Conservation (phyloP, 2,888 invertebrate genomes). For the Fissipunctia ypsillon region DNA sequence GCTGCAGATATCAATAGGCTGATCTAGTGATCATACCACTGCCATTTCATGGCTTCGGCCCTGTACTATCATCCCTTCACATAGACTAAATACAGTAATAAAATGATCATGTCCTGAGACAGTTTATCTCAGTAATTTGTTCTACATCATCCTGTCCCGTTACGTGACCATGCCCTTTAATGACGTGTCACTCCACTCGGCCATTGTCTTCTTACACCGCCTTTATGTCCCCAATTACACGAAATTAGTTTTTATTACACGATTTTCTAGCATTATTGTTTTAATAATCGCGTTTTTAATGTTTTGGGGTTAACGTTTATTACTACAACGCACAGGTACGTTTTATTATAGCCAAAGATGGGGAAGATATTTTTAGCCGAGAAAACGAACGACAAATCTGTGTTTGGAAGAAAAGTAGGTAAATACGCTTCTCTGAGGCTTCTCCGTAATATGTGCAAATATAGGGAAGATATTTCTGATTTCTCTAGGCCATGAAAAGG, state of each 20-base stretch:
- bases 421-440: slow-evolving; percentile 16
- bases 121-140: slow-evolving; percentile 15
- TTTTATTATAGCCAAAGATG: slow-evolving; percentile 27
- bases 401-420: slow-evolving; percentile 16
- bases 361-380: slow-evolving; percentile 23
- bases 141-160: slow-evolving; percentile 11
- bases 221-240: slow-evolving; percentile 41
- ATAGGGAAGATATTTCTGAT: slow-evolving; percentile 17
- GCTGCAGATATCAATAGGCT: background rate
- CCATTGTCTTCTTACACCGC: slow-evolving; percentile 32
- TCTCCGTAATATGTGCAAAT: slow-evolving; percentile 28
- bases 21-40: background rate
- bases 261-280: slow-evolving; percentile 51
- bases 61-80: background rate
- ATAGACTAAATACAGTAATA: background rate
- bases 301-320: slow-evolving; percentile 50
- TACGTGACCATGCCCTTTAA: slow-evolving; percentile 44
- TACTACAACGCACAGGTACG: slow-evolving; percentile 1
- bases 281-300: slow-evolving; percentile 45
- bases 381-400: background rate
- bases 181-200: slow-evolving; percentile 22
- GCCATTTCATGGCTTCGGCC: background rate
- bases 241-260: slow-evolving; percentile 52
- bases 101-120: slow-evolving; percentile 18
- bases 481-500: background rate